Evolutionary conservation across 2,113 vertebrate genomes (phyloP).

Genomic region (Chlorodrepanis virens): DNA sequence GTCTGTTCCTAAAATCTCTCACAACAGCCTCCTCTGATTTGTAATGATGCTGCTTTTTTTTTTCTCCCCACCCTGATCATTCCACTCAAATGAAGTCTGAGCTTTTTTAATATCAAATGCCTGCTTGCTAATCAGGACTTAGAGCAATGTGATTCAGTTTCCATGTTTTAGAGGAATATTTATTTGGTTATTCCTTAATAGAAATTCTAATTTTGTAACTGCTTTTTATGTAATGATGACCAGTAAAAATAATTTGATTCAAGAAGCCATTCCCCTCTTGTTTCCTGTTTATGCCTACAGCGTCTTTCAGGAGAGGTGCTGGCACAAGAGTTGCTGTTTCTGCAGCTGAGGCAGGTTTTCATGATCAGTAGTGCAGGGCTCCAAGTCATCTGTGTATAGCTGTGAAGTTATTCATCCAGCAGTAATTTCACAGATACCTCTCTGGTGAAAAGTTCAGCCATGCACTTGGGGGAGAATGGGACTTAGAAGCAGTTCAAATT

Average conservation of each 20-base stretch:
- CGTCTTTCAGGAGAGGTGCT: background rate
- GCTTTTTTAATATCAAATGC: background rate
- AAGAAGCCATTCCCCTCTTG: background rate
- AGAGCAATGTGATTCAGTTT: background rate
- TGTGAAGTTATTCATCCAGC: constrained; percentile 3
- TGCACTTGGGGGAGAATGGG: background rate
- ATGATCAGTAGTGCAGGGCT: background rate
- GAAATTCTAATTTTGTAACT: background rate
- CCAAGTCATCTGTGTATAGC: background rate
- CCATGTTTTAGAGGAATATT: background rate
- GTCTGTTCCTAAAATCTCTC: background rate
- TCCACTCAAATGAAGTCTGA: background rate
- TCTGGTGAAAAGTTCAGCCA: background rate
- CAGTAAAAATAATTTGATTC: background rate
- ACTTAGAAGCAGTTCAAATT: background rate
- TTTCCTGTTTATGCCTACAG: background rate
- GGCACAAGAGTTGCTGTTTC: background rate
- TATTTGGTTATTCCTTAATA: background rate
- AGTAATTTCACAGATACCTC: background rate
- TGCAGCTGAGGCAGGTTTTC: background rate
- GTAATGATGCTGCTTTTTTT: background rate
- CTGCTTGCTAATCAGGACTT: background rate
- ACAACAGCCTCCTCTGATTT: background rate
- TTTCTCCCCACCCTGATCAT: background rate
- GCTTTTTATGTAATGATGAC: background rate